A percentile compares a stretch with the other conserved stretches of the same genome.
These are phyloP conservation scores for Caenorhabditis doughertyi DNA, from an alignment of 2,888 invertebrate genomes.

Conservation along the genomic window DNA sequence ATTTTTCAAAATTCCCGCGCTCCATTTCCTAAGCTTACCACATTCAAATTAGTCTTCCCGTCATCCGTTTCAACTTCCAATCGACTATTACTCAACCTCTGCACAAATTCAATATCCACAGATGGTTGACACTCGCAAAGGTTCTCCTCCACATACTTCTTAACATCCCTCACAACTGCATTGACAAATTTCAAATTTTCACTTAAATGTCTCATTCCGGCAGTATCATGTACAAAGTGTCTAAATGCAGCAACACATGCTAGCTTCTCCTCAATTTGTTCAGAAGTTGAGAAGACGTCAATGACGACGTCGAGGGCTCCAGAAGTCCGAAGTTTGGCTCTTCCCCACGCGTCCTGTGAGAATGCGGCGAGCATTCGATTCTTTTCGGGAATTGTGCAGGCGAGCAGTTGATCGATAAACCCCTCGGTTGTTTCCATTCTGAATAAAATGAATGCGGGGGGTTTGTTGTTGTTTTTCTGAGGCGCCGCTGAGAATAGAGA, in stretches of 20 bases:
- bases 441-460: no score
- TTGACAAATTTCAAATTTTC: conserved; percentile 66
- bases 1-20: not conserved
- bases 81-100: not conserved
- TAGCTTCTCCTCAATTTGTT: conserved; percentile 53
- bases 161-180: conserved; percentile 68
- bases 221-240: conserved; percentile 74
- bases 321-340: conserved; percentile 73
- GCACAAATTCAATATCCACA: conserved; percentile 53
- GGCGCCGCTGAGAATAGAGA: no score
- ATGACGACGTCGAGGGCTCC: conserved; percentile 76
- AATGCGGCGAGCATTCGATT: conserved; percentile 62
- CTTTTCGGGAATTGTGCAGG: conserved; percentile 25
- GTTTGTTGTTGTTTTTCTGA: no score
- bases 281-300: conserved; percentile 53
- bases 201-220: conserved; percentile 66
- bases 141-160: conserved; percentile 63
- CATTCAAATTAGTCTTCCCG: not conserved
- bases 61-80: not conserved
- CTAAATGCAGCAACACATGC: conserved; percentile 61
- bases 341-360: conserved; percentile 77
- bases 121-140: conserved; percentile 59
- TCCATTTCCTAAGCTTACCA: not conserved
- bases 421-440: conserved; percentile 64
- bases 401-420: conserved; percentile 51